These are phyloP conservation scores for Sebastes ruberrimus DNA, from an alignment of 2,797 vertebrate genomes.

Conservation along the genomic window DNA sequence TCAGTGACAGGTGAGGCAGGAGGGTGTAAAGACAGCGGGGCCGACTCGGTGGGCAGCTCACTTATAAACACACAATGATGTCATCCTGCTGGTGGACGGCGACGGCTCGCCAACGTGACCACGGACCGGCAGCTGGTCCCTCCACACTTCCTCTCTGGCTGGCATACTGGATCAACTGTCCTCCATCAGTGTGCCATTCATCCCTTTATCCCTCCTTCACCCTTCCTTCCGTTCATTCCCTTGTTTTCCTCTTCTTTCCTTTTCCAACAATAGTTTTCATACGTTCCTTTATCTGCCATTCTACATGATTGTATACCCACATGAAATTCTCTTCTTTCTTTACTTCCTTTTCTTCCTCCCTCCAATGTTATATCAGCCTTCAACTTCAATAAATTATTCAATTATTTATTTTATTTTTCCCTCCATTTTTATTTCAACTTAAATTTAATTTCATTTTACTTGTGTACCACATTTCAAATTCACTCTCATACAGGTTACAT, in stretches of 20 bases:
- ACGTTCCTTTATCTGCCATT: neutral
- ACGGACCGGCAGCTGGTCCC: neutral
- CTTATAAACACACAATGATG: conserved; percentile 48
- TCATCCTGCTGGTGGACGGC: conserved; percentile 36
- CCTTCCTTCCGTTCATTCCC: neutral
- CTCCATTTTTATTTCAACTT: neutral
- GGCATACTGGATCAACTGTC: neutral
- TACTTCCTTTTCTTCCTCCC: neutral
- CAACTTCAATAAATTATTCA: neutral
- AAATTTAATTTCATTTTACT: neutral
- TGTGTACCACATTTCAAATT: neutral
- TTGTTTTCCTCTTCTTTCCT: neutral
- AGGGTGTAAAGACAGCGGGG: neutral
- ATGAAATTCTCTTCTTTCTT: neutral
- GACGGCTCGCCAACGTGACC: neutral
- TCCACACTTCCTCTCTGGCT: neutral
- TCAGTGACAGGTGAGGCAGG: conserved; percentile 26
- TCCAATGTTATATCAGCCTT: neutral
- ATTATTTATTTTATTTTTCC: neutral
- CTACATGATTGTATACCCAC: neutral
- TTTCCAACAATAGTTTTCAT: neutral
- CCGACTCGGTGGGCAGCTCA: neutral
- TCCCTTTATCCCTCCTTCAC: too few species aligned
- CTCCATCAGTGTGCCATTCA: neutral
- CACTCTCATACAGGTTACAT: neutral